phyloP scores from a whole-genome alignment of 2,888 invertebrate genomes.

The Parthenolecanium corni region DNA sequence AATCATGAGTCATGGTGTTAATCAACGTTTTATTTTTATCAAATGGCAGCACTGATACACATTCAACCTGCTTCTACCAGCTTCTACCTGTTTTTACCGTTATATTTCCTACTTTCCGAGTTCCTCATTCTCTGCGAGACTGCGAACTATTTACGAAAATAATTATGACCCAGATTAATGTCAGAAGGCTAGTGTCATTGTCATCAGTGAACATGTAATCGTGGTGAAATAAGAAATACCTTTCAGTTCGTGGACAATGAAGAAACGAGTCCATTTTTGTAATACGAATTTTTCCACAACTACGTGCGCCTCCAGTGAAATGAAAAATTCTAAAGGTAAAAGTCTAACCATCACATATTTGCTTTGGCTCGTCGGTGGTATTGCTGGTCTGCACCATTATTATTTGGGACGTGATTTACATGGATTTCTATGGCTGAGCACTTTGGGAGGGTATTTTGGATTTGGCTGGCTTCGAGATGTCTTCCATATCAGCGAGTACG shows the following conservation, averaged over 20 bases:
- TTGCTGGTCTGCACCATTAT: slow-evolving; percentile 81
- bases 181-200: too few species aligned
- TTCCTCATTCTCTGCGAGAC: too few species aligned
- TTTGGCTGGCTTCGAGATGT: slow-evolving; percentile 79
- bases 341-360: slow-evolving; percentile 58
- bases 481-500: slow-evolving; percentile 72
- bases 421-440: slow-evolving; percentile 80
- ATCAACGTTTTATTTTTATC: too few species aligned
- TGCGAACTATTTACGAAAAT: slow-evolving; percentile 1
- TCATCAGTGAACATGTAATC: too few species aligned
- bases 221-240: too few species aligned
- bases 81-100: slow-evolving; percentile 15
- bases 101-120: slow-evolving; percentile 2
- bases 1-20: too few species aligned
- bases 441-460: slow-evolving; percentile 72
- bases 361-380: slow-evolving; percentile 76
- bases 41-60: too few species aligned
- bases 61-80: not conserved
- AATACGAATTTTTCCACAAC: too few species aligned
- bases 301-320: not conserved
- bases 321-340: slow-evolving; percentile 35
- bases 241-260: too few species aligned
- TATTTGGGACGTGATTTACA: slow-evolving; percentile 80
- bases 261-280: too few species aligned
- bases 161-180: slow-evolving; percentile 18